Conservation (phyloP, 2,888 invertebrate genomes). For the Yponomeuta evonymella region DNA sequence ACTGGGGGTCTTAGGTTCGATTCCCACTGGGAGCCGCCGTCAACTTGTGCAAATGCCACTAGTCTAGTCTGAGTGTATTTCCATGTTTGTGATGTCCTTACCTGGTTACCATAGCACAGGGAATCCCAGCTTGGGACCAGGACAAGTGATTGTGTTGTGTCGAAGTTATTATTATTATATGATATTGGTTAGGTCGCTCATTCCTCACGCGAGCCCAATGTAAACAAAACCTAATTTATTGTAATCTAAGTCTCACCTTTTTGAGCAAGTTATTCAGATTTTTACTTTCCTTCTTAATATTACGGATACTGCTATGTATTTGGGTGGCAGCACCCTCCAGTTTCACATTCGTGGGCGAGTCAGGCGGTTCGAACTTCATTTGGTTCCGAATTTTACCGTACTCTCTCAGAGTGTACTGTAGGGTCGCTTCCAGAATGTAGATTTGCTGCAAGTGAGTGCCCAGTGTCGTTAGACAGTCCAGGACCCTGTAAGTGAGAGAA, state of each 20-base stretch:
- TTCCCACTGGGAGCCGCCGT: too few species aligned
- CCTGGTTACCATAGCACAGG: too few species aligned
- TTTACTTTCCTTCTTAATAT: conserved; percentile 44
- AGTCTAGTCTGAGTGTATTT: too few species aligned
- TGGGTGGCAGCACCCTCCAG: conserved; percentile 40
- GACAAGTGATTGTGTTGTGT: too few species aligned
- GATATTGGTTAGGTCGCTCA: too few species aligned
- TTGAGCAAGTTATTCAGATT: conserved; percentile 42
- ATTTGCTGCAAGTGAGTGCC: conserved; percentile 76
- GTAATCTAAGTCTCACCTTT: conserved; percentile 37
- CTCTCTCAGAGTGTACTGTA: conserved; percentile 71
- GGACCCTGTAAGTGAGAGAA: conserved; percentile 57
- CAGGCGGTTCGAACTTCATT: conserved; percentile 54
- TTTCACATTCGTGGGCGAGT: conserved; percentile 41
- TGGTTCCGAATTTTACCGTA: conserved; percentile 43
- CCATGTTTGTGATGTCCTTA: too few species aligned
- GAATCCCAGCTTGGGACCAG: too few species aligned
- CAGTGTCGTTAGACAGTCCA: conserved; percentile 70
- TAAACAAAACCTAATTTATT: too few species aligned
- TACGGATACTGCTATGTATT: conserved; percentile 41
- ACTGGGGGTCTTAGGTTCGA: too few species aligned
- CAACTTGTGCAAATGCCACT: too few species aligned
- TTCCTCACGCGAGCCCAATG: too few species aligned
- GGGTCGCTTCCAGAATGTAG: conserved; percentile 73
- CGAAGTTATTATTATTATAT: too few species aligned